These are phyloP conservation scores for Drosophila navojoa DNA, from an alignment of 1,140 invertebrate genomes.

Conservation along the genomic window DNA sequence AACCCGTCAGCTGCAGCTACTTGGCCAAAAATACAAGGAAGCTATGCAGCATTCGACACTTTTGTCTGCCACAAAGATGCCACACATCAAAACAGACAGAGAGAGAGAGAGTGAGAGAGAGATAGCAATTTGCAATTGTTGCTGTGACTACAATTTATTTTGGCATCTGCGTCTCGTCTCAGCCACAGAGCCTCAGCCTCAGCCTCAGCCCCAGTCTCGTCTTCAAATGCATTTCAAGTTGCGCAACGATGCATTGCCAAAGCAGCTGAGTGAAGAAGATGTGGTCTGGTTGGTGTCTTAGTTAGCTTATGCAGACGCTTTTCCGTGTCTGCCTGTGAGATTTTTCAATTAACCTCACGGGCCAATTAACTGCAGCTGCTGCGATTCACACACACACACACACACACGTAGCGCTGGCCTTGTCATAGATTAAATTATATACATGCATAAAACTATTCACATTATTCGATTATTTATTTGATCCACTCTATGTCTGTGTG, in stretches of 20 bases:
- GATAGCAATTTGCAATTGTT: constrained; percentile 78
- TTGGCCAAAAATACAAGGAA: constrained; percentile 33
- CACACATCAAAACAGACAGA: background rate
- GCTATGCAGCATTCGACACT: constrained; percentile 16
- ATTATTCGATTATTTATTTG: constrained; percentile 28
- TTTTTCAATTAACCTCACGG: constrained; percentile 48
- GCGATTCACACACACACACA: constrained; percentile 1
- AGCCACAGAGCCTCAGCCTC: constrained; percentile 1
- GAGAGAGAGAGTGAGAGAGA: constrained; percentile 10
- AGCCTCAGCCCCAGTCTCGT: constrained; percentile 21
- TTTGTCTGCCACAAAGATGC: constrained; percentile 44
- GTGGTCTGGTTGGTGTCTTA: no score
- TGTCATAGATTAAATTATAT: constrained; percentile 28
- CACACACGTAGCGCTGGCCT: constrained; percentile 6
- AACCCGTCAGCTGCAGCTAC: constrained; percentile 22
- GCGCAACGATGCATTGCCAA: constrained; percentile 42
- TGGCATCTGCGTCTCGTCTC: constrained; percentile 57
- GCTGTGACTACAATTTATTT: constrained; percentile 67
- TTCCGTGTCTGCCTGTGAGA: constrained; percentile 23
- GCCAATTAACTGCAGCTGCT: constrained; percentile 26
- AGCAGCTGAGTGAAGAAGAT: constrained; percentile 7
- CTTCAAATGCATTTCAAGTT: constrained; percentile 55
- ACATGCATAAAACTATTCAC: no score
- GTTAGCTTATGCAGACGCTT: background rate
- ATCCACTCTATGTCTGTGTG: background rate